Evolutionary conservation across 2,888 invertebrate species (phyloP), one percentile per base, ranked within the genome.

Genomic region (Dolichopus griseipennis): DNA sequence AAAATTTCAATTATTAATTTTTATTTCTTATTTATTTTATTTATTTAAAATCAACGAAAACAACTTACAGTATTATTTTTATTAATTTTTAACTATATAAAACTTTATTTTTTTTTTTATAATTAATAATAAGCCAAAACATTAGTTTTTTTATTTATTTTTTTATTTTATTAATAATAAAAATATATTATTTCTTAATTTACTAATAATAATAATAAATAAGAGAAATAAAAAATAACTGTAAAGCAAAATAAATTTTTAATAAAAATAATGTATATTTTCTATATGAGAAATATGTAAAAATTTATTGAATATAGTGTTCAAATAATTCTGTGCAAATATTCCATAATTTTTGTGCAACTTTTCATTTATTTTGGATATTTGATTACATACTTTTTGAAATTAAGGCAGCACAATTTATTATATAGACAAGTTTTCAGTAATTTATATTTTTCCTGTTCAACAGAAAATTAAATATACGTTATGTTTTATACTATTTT

Each of bases 181-280:
- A 52, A 52, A 52, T 52, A 52, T 52, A 52, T 52, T 52, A 52
- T 52, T 52, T 52, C 52, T 52, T 52, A 52, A 52, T 18, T 52
- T 15, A 52, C 52, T 52, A 52, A 52, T 18, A 52, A 52, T 52
- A 52, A 52, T 52, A 15, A 52, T 52, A 52, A 27, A 27, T 27
- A 4, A 27, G 2, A 27, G 27, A 27, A 27, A 27, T 27, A 5
- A 27, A 27, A 27, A 27, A 52, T 15, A 52, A 52, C 9, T 5
- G 18, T 52, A 27, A 27, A 27, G 8, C 8, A 37, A n/a, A 52
- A 52, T 18, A 52, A 15, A 52, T 18, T n/a, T 18, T 52, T 52
- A 52, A 52, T 52, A 52, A 52, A 12, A 52, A 52, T 52, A 43
- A 43, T 18, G 15, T 12, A 12, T 37, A 37, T 8, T n/a, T n/a